phyloP scores from a whole-genome alignment of 2,888 invertebrate species.

The Ennomos quercinarius region DNA sequence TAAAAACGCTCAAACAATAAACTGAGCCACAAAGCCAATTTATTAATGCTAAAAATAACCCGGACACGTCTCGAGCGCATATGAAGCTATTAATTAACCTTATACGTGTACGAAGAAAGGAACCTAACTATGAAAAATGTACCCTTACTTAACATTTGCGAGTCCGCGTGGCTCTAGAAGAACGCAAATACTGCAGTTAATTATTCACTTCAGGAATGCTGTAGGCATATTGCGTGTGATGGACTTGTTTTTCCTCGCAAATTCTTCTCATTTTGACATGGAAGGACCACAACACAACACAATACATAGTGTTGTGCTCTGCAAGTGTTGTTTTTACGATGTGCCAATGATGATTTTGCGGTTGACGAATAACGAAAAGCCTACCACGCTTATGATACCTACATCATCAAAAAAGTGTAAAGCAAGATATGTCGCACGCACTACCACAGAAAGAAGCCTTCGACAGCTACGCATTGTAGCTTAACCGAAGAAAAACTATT shows the following conservation, averaged over 20 bases:
- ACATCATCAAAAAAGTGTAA: conserved; percentile 46
- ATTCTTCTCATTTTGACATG: conserved; percentile 41
- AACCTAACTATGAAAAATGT: conserved; percentile 61
- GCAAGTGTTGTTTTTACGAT: conserved; percentile 51
- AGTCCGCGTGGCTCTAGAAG: conserved; percentile 49
- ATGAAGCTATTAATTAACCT: conserved; percentile 70
- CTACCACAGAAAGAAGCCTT: conserved; percentile 55
- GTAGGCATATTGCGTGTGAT: conserved; percentile 15
- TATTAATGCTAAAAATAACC: conserved; percentile 84
- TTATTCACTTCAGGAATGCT: conserved; percentile 55
- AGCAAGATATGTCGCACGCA: conserved; percentile 51
- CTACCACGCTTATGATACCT: conserved; percentile 52
- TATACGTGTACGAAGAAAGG: no score
- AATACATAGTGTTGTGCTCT: neutral
- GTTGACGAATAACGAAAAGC: conserved; percentile 65
- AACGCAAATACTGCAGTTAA: conserved; percentile 55
- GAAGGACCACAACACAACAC: conserved; percentile 3
- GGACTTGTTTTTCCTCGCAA: conserved; percentile 52
- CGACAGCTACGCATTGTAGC: conserved; percentile 68
- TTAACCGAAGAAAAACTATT: conserved; percentile 69
- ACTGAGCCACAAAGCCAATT: conserved; percentile 82
- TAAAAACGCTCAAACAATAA: conserved; percentile 78
- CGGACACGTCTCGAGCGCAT: conserved; percentile 76
- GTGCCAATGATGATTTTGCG: conserved; percentile 69
- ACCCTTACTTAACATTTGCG: conserved; percentile 44